Percentiles rank a stretch among this genome's conserved stretches.
These are phyloP conservation scores for Phytoseiulus persimilis DNA, from an alignment of 2,888 invertebrate species.

Conservation along the genomic window DNA sequence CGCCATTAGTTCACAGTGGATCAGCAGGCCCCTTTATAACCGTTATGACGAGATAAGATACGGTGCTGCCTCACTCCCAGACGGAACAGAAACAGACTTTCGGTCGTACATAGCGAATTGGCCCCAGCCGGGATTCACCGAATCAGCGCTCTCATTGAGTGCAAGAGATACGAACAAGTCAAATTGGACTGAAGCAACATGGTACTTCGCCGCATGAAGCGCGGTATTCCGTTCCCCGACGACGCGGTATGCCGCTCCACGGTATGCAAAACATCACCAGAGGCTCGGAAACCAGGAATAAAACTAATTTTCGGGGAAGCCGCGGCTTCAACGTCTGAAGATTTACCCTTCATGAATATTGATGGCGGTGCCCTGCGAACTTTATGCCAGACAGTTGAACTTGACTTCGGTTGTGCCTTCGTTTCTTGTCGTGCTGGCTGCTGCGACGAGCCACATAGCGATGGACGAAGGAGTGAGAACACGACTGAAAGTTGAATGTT, in stretches of 20 bases:
- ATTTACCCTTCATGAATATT: not conserved
- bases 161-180: too few species aligned
- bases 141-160: not conserved
- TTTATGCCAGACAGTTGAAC: not conserved
- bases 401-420: not conserved
- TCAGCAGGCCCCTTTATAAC: not conserved
- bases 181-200: too few species aligned
- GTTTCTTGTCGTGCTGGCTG: not conserved
- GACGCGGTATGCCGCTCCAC: too few species aligned
- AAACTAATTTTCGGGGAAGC: not conserved
- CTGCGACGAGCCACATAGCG: not conserved
- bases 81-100: not conserved
- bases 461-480: not conserved
- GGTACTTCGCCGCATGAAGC: too few species aligned
- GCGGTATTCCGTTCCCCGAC: too few species aligned
- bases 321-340: not conserved
- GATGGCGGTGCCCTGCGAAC: not conserved
- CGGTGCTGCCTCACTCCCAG: not conserved
- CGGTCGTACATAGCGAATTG: not conserved
- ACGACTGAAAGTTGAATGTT: not conserved
- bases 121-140: not conserved
- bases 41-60: not conserved
- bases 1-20: not conserved
- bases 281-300: not conserved
- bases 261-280: too few species aligned